Percentiles rank a stretch among this genome's conserved stretches.
These are phyloP conservation scores for Halcyon badia DNA, from an alignment of 2,797 vertebrate species.

Conservation along the genomic window DNA sequence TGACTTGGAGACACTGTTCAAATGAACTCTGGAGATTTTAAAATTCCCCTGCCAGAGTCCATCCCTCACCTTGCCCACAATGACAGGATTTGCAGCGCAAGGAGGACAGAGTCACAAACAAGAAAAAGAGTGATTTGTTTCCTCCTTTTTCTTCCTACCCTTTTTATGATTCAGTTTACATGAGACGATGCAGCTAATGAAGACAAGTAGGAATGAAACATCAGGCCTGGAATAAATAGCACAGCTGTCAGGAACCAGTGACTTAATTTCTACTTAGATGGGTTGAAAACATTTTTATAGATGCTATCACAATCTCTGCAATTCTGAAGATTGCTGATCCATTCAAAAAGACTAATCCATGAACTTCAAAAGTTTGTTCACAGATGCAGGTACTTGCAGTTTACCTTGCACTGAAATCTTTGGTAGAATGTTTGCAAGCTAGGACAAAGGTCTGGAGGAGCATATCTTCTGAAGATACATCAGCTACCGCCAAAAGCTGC, in stretches of 20 bases:
- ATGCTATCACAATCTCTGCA: not conserved
- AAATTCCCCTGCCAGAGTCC: not conserved
- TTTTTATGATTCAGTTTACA: not conserved
- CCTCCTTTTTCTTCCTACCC: not conserved
- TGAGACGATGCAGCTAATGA: not conserved
- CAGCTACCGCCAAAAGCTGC: not conserved
- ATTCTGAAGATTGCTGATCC: not conserved
- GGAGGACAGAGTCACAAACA: not conserved
- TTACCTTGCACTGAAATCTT: not conserved
- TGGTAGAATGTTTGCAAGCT: not conserved
- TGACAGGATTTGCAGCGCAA: not conserved
- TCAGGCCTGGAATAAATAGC: not conserved
- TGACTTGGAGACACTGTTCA: not conserved
- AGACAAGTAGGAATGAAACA: not conserved
- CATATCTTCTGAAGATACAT: not conserved
- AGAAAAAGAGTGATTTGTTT: not conserved
- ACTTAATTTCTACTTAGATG: not conserved
- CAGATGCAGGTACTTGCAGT: not conserved
- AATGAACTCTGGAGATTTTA: not conserved
- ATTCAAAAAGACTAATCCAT: not conserved
- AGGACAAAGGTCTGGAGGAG: not conserved
- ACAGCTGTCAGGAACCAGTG: not conserved
- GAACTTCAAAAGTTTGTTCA: not conserved
- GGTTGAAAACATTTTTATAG: not conserved
- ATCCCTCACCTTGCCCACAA: not conserved